Evolutionary conservation across 2,113 vertebrate genomes (phyloP), one percentile per base, ranked within the genome.

Genomic region (Mobula hypostoma): DNA sequence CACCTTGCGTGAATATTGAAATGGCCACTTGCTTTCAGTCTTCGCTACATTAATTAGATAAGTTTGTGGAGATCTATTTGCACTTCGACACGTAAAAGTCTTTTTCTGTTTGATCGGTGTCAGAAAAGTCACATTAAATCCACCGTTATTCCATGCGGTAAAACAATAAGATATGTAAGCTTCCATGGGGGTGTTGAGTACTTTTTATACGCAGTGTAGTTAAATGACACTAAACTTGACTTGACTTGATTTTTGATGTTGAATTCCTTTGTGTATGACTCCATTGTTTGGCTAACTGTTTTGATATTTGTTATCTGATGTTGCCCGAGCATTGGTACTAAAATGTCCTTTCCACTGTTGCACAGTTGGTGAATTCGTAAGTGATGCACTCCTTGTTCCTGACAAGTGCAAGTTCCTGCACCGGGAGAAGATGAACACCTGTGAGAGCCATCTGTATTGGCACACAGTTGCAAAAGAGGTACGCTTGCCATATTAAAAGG

Each of bases 371-470:
- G 99, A 99, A 94, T 99, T 99, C 96, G 99, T 99, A 94, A 99
- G 99, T 0, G 99, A 99, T 40, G 99, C 99, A n/a, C 98, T 99
- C 95, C 97, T 99, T 4, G 99, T 99, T 94, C 99, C 99, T 2
- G 99, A 99, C 96, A 99, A 99, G 96, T 99, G 99, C 96, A 99
- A 98, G 95, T 99, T 99, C 95, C 97, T 99, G 95, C 99, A 99
- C 96, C 98, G 99, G 96, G 99, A 99, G 96, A 97, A 98, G 80
- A 99, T 99, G 98, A 98, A 99, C 96, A 97, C 98, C 90, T 99
- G 99, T 95, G 99, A 99, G 97, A 99, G 98, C 94, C 99, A 99
- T 95, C 97, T 99, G 95, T 98, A 99, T 96, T 99, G 99, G 99
- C 99, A 99, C 95, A 99, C 99, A 0, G 98, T 99, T 17, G 98